A percentile compares a stretch with the other conserved stretches of the same genome.
These are phyloP conservation scores for Trematocara nigrifrons DNA, from an alignment of 2,113 vertebrate species.

Conservation along the genomic window DNA sequence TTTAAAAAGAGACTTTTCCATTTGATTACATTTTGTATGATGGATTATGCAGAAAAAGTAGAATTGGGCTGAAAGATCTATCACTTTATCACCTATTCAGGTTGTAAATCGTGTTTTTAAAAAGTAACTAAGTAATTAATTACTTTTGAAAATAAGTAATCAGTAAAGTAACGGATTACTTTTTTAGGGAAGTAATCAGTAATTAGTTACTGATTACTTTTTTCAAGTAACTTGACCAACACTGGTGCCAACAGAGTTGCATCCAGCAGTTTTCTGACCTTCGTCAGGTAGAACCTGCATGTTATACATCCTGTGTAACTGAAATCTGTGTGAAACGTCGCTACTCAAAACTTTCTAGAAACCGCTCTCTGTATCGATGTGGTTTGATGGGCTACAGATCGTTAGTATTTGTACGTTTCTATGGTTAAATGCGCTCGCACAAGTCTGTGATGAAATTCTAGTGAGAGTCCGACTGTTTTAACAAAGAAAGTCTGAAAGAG, in stretches of 20 bases:
- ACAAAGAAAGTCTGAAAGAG: rapidly evolving
- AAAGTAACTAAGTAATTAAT: too few relatives aligned
- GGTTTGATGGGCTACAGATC: neutral
- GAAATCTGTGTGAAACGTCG: neutral
- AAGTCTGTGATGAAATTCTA: rapidly evolving
- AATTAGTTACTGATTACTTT: too few relatives aligned
- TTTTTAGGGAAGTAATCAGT: too few relatives aligned
- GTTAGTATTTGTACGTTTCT: neutral
- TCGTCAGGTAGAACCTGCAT: neutral
- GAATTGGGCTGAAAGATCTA: too few relatives aligned
- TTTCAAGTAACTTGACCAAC: too few relatives aligned
- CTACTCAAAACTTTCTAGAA: neutral
- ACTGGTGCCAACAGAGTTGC: neutral
- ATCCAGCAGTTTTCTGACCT: neutral
- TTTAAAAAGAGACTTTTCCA: too few relatives aligned
- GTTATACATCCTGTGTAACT: neutral
- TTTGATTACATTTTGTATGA: too few relatives aligned
- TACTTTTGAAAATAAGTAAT: too few relatives aligned
- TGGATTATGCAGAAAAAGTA: too few relatives aligned
- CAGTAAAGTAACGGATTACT: too few relatives aligned
- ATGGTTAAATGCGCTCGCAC: rapidly evolving
- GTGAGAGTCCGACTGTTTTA: neutral
- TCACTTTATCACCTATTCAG: too few relatives aligned
- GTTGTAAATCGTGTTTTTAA: too few relatives aligned
- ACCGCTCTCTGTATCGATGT: neutral